Percentiles rank a stretch among this genome's conserved stretches.
phyloP scores from a whole-genome alignment of 2,797 vertebrate species.

The Enteromius afrohamiltoni region DNA sequence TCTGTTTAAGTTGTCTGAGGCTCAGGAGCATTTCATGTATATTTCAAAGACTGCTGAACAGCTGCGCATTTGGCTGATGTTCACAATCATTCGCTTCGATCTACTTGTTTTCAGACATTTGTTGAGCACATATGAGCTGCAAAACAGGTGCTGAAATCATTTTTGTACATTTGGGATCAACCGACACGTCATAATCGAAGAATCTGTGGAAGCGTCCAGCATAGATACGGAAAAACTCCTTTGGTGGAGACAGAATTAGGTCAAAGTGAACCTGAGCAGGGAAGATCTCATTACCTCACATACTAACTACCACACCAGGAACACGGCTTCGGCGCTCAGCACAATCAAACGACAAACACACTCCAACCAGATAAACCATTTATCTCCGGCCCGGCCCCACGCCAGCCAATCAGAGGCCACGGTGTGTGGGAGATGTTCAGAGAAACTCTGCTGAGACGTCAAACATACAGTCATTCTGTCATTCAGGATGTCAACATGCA shows the following conservation, averaged over 20 bases:
- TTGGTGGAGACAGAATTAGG: slow-evolving; percentile 69
- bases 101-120: not conserved
- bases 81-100: slow-evolving; percentile 17
- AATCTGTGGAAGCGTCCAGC: slow-evolving; percentile 26
- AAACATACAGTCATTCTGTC: not conserved
- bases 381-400: slow-evolving; percentile 30
- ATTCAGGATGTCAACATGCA: not conserved
- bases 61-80: slow-evolving; percentile 31
- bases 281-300: slow-evolving; percentile 64
- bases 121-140: not conserved
- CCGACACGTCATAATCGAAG: not conserved
- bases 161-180: slow-evolving; percentile 13
- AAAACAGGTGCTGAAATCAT: slow-evolving; percentile 6
- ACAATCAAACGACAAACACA: slow-evolving; percentile 60
- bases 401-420: slow-evolving; percentile 31
- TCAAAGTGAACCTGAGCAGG: slow-evolving; percentile 71
- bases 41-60: slow-evolving; percentile 30
- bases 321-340: slow-evolving; percentile 53
- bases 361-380: slow-evolving; percentile 35
- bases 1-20: slow-evolving; percentile 43
- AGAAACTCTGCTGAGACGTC: not conserved
- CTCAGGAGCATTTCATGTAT: slow-evolving; percentile 38
- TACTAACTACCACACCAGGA: slow-evolving; percentile 55
- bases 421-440: not conserved
- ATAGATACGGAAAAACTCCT: slow-evolving; percentile 34